Evolutionary conservation across 2,797 vertebrate genomes (phyloP).

Genomic region (Pseudochirops corinnae): DNA sequence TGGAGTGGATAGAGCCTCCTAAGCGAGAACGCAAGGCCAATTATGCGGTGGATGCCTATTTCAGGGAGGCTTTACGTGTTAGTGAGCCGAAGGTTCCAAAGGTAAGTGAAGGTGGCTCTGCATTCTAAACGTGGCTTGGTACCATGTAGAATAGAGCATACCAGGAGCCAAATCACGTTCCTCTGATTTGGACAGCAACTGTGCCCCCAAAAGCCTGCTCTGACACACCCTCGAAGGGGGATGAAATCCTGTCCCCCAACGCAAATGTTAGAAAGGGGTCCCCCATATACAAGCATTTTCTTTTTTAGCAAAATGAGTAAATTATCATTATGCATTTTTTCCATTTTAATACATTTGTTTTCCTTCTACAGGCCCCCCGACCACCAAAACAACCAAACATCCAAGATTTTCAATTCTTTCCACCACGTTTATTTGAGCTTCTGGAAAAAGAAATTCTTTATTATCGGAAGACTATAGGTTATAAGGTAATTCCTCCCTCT

Average conservation of each 20-base stretch:
- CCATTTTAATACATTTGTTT: constrained; percentile 53
- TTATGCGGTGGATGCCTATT: constrained; percentile 93
- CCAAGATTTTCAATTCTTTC: constrained; percentile 94
- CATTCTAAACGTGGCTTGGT: constrained; percentile 24
- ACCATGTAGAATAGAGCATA: constrained; percentile 28
- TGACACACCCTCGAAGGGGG: not conserved
- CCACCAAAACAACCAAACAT: constrained; percentile 93
- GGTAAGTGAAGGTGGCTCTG: constrained; percentile 81
- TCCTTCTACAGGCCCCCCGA: constrained; percentile 87
- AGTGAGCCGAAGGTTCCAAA: constrained; percentile 92
- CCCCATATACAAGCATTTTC: constrained; percentile 33
- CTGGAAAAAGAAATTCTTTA: constrained; percentile 93
- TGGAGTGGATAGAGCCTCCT: constrained; percentile 94
- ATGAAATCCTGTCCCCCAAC: not conserved
- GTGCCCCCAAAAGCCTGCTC: not conserved
- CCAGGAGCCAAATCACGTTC: constrained; percentile 32
- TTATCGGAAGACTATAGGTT: constrained; percentile 92
- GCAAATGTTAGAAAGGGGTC: constrained; percentile 6
- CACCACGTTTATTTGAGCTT: constrained; percentile 91
- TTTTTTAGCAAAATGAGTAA: constrained; percentile 47
- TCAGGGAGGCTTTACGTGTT: constrained; percentile 92
- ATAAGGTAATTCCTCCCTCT: constrained; percentile 87
- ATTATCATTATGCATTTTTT: not conserved
- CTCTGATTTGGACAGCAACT: constrained; percentile 34
- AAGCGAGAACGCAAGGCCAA: constrained; percentile 93